Evolutionary conservation across 2,113 vertebrate genomes (phyloP), one percentile per base, ranked within the genome.

Genomic region (Cryptomyrus ogoouensis): DNA sequence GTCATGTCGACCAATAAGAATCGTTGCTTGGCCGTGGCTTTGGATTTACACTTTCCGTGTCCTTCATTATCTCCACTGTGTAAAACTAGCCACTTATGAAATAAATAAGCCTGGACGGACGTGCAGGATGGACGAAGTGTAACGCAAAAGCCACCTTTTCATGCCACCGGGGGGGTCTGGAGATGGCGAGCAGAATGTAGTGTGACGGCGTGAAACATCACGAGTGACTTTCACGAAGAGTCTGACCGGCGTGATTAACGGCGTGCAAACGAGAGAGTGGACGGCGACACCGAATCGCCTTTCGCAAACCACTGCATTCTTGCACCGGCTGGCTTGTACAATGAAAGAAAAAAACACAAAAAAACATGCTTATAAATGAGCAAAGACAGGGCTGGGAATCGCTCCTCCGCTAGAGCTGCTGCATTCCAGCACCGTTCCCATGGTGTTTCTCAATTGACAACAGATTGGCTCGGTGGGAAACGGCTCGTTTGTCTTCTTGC

Each of bases 381-480:
- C 27, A 5, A 42, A 84, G 52, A 53, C 52, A 27, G 80, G 39
- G 53, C 52, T 50, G 49, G 89, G 49, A 46, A 89, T 84, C 42
- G 13, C 21, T 42, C 1, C 24, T 84, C 42, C 56, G 42, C 13
- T 46, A 46, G 77, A 47, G 91, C 91, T 92, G 91, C 91, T 89
- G 90, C 95, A 95, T 94, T 95, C 94, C 93, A 44, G 31, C 88
- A 58, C 46, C 83, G 94, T 96, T 94, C 91, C 95, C 95, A 95
- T 94, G 95, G 93, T 89, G 44, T 83, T 93, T 74, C 52, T 93
- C 93, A 94, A 93, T 95, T 93, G 92, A 93, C 94, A 93, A 90
- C 94, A 95, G 95, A 95, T 95, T 95, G 94, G 94, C 93, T 94
- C 90, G 95, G 94, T 95, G 95, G 95, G 94, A 95, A 96, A 92